Conservation (phyloP, 2,888 invertebrate genomes). For the Heliconius hortense region DNA sequence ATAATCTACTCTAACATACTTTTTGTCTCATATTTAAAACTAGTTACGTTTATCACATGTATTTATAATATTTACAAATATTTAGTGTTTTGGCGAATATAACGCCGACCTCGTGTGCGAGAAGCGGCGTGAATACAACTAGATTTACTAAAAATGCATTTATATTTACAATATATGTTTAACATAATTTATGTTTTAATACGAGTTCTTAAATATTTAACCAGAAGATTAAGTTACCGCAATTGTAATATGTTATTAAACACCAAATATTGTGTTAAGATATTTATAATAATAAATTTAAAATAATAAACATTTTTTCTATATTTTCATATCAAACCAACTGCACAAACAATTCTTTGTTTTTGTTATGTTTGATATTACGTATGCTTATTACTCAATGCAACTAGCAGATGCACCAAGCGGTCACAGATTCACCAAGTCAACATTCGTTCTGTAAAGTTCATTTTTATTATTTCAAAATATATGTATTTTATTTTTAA, state of each 20-base stretch:
- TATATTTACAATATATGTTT: neutral
- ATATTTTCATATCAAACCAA: conserved; percentile 6
- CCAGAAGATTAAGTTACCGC: neutral
- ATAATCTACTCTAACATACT: neutral
- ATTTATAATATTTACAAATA: neutral
- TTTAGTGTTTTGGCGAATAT: conserved; percentile 15
- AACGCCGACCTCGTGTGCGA: conserved; percentile 19
- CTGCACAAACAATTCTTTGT: conserved; percentile 12
- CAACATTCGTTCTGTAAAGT: neutral
- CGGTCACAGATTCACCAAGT: neutral
- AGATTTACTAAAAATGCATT: neutral
- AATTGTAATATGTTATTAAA: neutral
- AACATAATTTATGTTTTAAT: conserved; percentile 1
- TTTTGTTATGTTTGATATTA: conserved; percentile 2
- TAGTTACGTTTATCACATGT: neutral
- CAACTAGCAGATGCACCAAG: conserved; percentile 15
- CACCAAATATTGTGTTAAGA: neutral
- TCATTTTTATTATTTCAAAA: neutral
- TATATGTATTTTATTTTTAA: too few relatives aligned
- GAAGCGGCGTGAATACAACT: conserved; percentile 28
- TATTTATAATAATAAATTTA: neutral
- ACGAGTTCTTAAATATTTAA: neutral
- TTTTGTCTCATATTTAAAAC: neutral
- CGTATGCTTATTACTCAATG: neutral
- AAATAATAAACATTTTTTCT: neutral